A percentile compares a stretch with the other conserved stretches of the same genome.
phyloP scores from a whole-genome alignment of 2,113 vertebrate genomes.

The Eptesicus fuscus region DNA sequence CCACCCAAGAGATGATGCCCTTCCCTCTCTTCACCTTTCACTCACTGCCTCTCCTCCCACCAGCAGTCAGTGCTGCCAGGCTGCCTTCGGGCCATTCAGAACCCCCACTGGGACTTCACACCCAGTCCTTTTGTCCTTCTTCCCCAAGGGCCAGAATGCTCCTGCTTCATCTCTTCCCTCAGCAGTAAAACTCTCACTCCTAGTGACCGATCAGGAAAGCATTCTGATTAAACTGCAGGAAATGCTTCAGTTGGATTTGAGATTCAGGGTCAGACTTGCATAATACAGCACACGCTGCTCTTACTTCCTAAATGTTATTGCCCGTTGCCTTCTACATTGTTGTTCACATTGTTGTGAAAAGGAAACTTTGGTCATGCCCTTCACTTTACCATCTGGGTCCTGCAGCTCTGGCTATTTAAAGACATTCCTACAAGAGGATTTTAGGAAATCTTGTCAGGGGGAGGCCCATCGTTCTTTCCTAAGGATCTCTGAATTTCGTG shows the following conservation, averaged over 20 bases:
- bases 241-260: neutral
- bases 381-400: neutral
- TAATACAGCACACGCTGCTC: too few relatives aligned
- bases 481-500: neutral
- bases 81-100: neutral
- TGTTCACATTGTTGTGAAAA: neutral
- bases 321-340: accelerated
- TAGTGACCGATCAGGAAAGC: neutral
- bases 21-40: neutral
- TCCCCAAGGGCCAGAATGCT: neutral
- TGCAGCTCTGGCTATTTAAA: neutral
- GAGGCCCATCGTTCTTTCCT: neutral
- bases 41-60: neutral
- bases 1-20: neutral
- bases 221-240: neutral
- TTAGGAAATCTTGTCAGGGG: neutral
- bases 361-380: neutral
- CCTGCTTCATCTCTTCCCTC: neutral
- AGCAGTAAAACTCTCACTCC: neutral
- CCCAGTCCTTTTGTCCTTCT: neutral
- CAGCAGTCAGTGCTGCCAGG: neutral
- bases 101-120: neutral
- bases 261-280: neutral
- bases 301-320: neutral
- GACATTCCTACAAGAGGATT: neutral